Conservation (phyloP, 2,888 invertebrate species). For the Chloromyia formosa region DNA sequence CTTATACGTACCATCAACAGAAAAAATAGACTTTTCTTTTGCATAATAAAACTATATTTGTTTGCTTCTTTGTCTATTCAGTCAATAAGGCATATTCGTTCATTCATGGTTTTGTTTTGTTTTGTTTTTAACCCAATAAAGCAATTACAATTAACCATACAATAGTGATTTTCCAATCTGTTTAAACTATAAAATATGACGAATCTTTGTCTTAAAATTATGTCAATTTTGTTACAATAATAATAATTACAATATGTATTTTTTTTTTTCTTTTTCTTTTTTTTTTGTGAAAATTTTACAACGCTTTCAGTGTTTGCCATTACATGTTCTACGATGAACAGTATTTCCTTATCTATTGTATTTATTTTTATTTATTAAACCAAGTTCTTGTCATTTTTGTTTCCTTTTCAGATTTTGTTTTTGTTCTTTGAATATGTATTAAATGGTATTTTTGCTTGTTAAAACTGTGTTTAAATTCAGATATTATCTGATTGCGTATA, state of each 20-base stretch:
- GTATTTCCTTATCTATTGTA: no score
- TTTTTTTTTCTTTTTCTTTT: neutral
- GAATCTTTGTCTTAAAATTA: neutral
- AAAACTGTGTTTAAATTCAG: no score
- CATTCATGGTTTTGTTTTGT: constrained; percentile 4
- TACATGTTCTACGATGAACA: no score
- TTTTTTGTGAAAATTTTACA: neutral
- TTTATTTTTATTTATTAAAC: no score
- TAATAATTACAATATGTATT: neutral
- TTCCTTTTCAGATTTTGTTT: no score
- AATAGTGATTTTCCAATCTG: neutral
- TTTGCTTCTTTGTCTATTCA: constrained; percentile 42
- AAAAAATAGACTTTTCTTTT: neutral
- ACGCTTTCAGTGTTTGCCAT: no score
- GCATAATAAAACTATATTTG: constrained; percentile 19
- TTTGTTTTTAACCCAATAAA: constrained; percentile 34
- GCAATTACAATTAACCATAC: constrained; percentile 43
- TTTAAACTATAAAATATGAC: neutral
- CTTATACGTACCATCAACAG: no score
- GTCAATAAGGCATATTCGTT: constrained; percentile 48
- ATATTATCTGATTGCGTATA: no score
- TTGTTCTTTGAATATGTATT: no score
- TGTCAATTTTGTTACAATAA: neutral
- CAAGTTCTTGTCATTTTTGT: no score
- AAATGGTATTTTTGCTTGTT: no score